Evolutionary conservation across 1,140 invertebrate genomes (phyloP), one percentile per base, ranked within the genome.

Genomic region (Drosophila takahashii): DNA sequence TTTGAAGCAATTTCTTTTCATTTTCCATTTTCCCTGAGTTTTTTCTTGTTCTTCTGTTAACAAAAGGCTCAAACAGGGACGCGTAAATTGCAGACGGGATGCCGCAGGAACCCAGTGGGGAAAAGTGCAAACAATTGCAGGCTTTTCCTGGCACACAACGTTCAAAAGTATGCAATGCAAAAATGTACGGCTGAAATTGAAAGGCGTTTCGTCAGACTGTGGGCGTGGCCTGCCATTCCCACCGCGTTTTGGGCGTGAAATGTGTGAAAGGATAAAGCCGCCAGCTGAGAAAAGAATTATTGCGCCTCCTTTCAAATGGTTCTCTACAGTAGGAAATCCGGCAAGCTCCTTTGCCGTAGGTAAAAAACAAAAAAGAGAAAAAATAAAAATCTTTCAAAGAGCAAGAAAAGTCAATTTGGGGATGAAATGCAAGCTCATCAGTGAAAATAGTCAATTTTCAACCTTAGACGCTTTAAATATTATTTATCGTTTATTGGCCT

Each of bases 71-170:
- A 50, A 71, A 71, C 60, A 53, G 36, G 67, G 48, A 51, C 64
- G 74, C 67, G 74, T 53, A 83, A 83, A 83, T 80, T 83, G 77
- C 79, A 59, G 60, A 47, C 74, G 41, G 41, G 42, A 36, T 42
- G 59, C 58, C 58, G 32, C 39, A 42, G 59, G 65, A 61, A 47
- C 48, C 39, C 26, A 42, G 26, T 44, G 67, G 39, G 57, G 47
- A 69, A 72, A 71, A 79, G 67, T 73, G 77, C 77, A 80, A 80
- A 80, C 77, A 81, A 81, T 83, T 81, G 78, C 73, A 65, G 37
- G 39, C 39, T 65, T 48, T 53, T 22, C 44, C 54, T 32, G 29
- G 54, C 26, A 18, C 42, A 37, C 42, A 37, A 16, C 42, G 29
- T 18, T 26, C 56, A 45, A 13, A 45, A 22, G 54, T 13, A 59